Conservation (phyloP, 1,140 invertebrate genomes). For the Holcopasites calliopsidis region DNA sequence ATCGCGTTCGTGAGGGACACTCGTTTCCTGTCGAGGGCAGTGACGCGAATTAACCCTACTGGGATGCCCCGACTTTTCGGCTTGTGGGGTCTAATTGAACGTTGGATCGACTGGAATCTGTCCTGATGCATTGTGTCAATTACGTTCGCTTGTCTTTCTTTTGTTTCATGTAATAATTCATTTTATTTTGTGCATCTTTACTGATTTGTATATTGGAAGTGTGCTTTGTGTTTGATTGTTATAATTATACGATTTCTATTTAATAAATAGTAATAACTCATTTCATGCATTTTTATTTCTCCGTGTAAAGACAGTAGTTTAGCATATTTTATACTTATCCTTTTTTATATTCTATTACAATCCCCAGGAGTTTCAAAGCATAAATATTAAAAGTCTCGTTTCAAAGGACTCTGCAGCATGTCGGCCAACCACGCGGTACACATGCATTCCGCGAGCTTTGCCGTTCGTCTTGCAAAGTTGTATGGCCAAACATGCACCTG, state of each 20-base stretch:
- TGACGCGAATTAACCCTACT: background rate
- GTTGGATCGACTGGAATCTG: background rate
- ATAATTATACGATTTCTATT: no score
- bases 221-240: no score
- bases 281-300: no score
- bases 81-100: background rate
- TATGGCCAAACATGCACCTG: background rate
- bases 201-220: no score
- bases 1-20: conserved; percentile 4
- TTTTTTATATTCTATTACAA: background rate
- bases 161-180: no score
- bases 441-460: no score
- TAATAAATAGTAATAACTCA: background rate
- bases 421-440: background rate
- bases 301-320: no score
- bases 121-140: background rate
- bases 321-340: no score
- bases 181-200: no score
- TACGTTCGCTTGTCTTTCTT: background rate
- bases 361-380: background rate
- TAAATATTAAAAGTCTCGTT: background rate
- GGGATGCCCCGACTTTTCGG: background rate
- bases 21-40: background rate
- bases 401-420: background rate
- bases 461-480: background rate